These are phyloP conservation scores for Burhinus bistriatus DNA, from an alignment of 2,113 vertebrate genomes.

Conservation along the genomic window DNA sequence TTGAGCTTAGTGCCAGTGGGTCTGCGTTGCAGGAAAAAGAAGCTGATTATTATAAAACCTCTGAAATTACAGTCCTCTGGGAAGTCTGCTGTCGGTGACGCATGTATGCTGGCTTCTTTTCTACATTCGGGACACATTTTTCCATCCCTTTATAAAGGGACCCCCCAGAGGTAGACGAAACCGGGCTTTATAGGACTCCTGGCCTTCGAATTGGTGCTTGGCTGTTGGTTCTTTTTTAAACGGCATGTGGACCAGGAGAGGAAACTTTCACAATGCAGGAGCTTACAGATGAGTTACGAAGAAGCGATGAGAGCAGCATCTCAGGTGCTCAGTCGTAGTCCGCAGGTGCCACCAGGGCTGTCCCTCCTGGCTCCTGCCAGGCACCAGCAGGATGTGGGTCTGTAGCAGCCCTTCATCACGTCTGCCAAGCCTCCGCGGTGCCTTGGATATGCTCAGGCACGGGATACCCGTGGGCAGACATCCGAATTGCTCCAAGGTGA, in stretches of 20 bases:
- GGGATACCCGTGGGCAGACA: fast-evolving
- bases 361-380: neutral
- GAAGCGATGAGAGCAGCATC: neutral
- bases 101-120: neutral
- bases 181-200: neutral
- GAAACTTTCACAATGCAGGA: neutral
- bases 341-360: neutral
- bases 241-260: neutral
- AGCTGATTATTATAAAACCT: conserved; percentile 14
- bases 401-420: neutral
- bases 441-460: neutral
- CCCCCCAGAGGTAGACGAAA: neutral
- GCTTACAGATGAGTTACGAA: neutral
- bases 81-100: neutral
- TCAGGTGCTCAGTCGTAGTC: neutral
- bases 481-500: neutral
- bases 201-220: neutral
- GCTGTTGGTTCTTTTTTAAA: neutral
- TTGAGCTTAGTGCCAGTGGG: conserved; percentile 6
- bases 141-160: neutral
- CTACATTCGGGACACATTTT: neutral
- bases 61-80: neutral
- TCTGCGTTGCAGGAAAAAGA: neutral
- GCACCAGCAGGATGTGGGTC: neutral
- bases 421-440: fast-evolving